phyloP scores from a whole-genome alignment of 2,888 invertebrate genomes.

The Luffia ferchaultella region DNA sequence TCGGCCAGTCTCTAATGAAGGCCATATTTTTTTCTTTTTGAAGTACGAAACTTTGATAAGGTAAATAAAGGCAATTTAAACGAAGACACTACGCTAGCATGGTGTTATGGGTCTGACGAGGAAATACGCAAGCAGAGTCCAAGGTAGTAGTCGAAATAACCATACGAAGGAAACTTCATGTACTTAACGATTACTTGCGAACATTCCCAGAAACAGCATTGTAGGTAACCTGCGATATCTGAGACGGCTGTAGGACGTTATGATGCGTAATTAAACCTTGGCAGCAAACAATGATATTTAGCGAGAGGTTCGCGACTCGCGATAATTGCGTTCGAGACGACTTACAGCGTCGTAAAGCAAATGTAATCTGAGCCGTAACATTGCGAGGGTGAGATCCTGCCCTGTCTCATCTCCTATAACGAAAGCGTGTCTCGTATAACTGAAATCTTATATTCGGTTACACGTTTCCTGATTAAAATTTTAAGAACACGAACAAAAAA shows the following conservation, averaged over 20 bases:
- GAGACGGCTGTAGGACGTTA: not conserved
- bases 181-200: no score
- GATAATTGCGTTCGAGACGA: constrained; percentile 27
- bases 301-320: not conserved
- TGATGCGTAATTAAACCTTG: not conserved
- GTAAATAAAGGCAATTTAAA: no score
- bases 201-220: not conserved
- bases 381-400: constrained; percentile 8
- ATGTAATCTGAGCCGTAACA: constrained; percentile 32
- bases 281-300: not conserved
- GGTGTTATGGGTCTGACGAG: no score
- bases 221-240: not conserved
- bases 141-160: no score
- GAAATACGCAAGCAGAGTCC: no score
- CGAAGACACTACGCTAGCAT: no score
- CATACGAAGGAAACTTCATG: no score
- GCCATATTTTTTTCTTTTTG: no score
- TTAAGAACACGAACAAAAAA: no score
- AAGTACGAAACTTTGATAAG: no score
- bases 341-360: constrained; percentile 26
- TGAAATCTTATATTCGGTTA: not conserved
- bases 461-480: not conserved
- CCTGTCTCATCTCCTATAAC: not conserved
- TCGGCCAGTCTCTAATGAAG: no score
- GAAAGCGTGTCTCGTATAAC: not conserved